These are phyloP conservation scores for Myrmophylax atrothorax DNA, from an alignment of 2,113 vertebrate genomes.

Conservation along the genomic window DNA sequence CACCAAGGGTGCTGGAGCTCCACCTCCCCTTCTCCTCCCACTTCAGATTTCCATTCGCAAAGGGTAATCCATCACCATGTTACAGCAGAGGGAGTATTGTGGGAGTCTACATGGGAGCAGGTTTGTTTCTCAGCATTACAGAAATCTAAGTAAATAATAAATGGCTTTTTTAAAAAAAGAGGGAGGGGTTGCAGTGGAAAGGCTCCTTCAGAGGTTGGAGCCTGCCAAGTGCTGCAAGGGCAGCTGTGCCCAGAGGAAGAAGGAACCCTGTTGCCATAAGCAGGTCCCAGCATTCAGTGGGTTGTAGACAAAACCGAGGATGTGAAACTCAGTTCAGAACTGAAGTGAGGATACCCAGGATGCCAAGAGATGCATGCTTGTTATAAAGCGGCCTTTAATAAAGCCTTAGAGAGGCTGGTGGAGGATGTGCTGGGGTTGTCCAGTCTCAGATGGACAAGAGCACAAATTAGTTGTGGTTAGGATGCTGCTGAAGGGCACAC, in stretches of 20 bases:
- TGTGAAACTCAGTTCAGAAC: conserved; percentile 4
- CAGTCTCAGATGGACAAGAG: background rate
- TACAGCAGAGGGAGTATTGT: background rate
- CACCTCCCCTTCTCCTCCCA: background rate
- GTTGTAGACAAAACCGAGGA: background rate
- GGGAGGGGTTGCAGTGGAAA: background rate
- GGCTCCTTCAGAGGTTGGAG: background rate
- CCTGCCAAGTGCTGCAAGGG: background rate
- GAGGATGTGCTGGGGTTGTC: background rate
- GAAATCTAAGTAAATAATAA: background rate
- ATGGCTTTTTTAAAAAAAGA: background rate
- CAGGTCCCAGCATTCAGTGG: background rate
- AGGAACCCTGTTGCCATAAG: background rate
- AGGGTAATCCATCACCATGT: background rate
- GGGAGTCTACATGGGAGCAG: background rate
- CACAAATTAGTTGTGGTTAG: background rate
- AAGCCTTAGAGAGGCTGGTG: background rate
- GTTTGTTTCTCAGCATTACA: background rate
- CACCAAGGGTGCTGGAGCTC: accelerated
- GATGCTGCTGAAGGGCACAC: accelerated
- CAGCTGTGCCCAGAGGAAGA: background rate
- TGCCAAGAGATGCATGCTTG: background rate
- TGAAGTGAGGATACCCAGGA: background rate
- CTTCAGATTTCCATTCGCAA: background rate
- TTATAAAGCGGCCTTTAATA: conserved; percentile 33